These are phyloP conservation scores for Eubucco bourcierii DNA, from an alignment of 2,113 vertebrate genomes.

Conservation along the genomic window DNA sequence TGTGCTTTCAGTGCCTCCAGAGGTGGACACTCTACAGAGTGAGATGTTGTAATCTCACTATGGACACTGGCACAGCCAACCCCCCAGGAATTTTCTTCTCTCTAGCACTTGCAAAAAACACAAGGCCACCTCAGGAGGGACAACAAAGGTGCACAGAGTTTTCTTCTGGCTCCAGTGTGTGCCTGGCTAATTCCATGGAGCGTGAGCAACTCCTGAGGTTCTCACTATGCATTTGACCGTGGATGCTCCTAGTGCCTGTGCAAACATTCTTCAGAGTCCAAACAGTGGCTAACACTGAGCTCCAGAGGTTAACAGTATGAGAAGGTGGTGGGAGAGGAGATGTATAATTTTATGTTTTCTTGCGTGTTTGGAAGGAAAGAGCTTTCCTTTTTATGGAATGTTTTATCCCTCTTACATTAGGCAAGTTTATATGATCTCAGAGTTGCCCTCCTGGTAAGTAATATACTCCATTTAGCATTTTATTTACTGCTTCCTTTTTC, in stretches of 20 bases:
- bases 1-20: no score
- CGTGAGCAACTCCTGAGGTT: not conserved
- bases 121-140: not conserved
- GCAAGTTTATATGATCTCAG: not conserved
- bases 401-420: constrained; percentile 14
- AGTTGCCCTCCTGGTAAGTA: constrained; percentile 18
- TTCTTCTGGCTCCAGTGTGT: not conserved
- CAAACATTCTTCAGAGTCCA: not conserved
- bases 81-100: not conserved
- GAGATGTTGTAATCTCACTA: not conserved
- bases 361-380: not conserved
- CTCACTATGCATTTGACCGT: not conserved
- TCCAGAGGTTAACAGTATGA: not conserved
- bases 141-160: not conserved
- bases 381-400: constrained; percentile 1
- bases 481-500: constrained; percentile 8
- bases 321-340: not conserved
- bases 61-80: not conserved
- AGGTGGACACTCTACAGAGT: no score
- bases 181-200: not conserved
- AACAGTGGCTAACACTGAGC: not conserved
- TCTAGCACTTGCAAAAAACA: not conserved
- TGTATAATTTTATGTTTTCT: not conserved
- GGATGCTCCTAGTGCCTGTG: not conserved
- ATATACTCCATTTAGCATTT: not conserved